Evolutionary conservation across 2,888 invertebrate species (phyloP).

Genomic region (Cyclophora punctaria): DNA sequence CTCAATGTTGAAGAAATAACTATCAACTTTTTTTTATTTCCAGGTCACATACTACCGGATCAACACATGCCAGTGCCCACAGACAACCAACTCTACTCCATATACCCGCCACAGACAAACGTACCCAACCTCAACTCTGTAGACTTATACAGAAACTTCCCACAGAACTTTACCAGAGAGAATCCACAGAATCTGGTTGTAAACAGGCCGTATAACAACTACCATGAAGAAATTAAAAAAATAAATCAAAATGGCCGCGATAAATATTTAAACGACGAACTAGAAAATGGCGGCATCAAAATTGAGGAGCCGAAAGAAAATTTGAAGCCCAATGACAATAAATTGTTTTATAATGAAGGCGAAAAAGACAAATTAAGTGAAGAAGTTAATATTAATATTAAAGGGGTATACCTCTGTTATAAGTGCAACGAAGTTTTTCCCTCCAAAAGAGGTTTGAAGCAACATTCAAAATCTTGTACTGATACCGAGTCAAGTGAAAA

Average conservation of each 20-base stretch:
- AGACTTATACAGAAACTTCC: slow-evolving; percentile 46
- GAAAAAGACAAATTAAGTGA: slow-evolving; percentile 40
- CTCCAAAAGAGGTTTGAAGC: slow-evolving; percentile 54
- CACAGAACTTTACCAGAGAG: slow-evolving; percentile 48
- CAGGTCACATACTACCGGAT: slow-evolving; percentile 42
- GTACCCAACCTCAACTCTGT: slow-evolving; percentile 40
- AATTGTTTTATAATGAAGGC: slow-evolving; percentile 41
- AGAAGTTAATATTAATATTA: slow-evolving; percentile 49
- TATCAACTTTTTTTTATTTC: slow-evolving; percentile 19
- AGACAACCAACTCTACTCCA: slow-evolving; percentile 42
- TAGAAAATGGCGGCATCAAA: slow-evolving; percentile 25
- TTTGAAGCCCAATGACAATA: slow-evolving; percentile 56
- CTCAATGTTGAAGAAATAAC: no score
- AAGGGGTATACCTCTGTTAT: slow-evolving; percentile 58
- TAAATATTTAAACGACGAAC: slow-evolving; percentile 15
- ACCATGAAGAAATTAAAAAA: slow-evolving; percentile 49
- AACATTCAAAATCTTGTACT: slow-evolving; percentile 48
- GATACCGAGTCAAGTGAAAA: slow-evolving; percentile 39
- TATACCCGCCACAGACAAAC: slow-evolving; percentile 44
- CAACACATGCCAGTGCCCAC: slow-evolving; percentile 32
- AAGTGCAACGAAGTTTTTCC: slow-evolving; percentile 57
- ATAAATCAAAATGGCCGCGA: slow-evolving; percentile 29
- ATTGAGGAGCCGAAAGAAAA: slow-evolving; percentile 57
- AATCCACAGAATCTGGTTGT: slow-evolving; percentile 64
- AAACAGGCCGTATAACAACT: slow-evolving; percentile 54